Evolutionary conservation across 1,140 invertebrate species (phyloP), one percentile per base, ranked within the genome.

Genomic region (Glossosoma conforme): DNA sequence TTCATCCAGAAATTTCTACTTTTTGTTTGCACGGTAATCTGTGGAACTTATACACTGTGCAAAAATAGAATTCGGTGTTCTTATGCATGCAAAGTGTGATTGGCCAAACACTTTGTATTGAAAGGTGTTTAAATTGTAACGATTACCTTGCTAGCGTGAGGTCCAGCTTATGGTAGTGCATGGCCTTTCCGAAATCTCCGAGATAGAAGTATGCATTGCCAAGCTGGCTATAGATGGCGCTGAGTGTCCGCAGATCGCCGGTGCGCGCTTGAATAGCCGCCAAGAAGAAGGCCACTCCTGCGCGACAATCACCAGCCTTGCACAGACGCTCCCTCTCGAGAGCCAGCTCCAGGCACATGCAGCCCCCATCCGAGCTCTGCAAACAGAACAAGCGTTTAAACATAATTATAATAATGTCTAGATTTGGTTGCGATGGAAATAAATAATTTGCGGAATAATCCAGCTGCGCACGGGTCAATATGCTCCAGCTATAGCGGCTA

Each of bases 151-250:
- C 93, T 30, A 98, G 74, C 1, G 91, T 94, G 28, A 98, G 75
- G 70, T 99, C 95, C 64, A 93, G 87, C 67, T 92, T 95, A 66
- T 99, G 96, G 70, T 94, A 98, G 60, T 97, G 87, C 83, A 98
- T 90, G 10, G 97, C 95, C 70, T 96, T 95, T 18, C 83, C 83
- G 74, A 97, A 99, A 68, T 98, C 93, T n/a, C 93, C 92, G 9
- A 98, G 74, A 70, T 97, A 97, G 70, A 98, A 99, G 70, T 98
- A 98, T 2, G 96, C 96, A 76, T 98, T 99, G 52, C 97, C 97
- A 17, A 99, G 74, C 66, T 99, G 96, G 65, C 91, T 96, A 70
- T 98, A 98, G 56, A 98, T 97, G 59, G 95, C 96, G 64, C 91
- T 93, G 1, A 98, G 77, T 1, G 93, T 96, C 56, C 91, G 79